Conservation (phyloP, 2,797 vertebrate genomes). For the Gallinago solitaria region DNA sequence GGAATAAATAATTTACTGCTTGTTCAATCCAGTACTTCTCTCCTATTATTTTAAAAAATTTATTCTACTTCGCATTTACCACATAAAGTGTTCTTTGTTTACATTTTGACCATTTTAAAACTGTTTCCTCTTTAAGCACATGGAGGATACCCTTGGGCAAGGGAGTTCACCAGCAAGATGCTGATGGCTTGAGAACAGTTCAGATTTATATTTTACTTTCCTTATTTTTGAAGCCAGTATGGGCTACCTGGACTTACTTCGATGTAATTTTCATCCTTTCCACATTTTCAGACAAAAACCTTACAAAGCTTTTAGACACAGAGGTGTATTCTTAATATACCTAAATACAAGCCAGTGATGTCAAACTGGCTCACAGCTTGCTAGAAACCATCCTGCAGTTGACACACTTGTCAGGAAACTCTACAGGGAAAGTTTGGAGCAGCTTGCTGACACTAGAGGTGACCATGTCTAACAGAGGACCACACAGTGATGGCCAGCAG, state of each 20-base stretch:
- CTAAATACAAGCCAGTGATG: neutral
- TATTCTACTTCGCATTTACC: slow-evolving; percentile 43
- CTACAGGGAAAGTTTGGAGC: neutral
- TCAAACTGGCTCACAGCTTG: neutral
- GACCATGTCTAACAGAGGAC: neutral
- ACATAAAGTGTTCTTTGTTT: slow-evolving; percentile 28
- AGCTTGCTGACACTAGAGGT: neutral
- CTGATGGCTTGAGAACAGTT: neutral
- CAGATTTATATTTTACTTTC: neutral
- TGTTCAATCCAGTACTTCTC: slow-evolving; percentile 66
- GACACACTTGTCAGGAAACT: neutral
- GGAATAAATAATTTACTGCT: slow-evolving; percentile 77
- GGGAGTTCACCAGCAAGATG: neutral
- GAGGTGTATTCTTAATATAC: neutral
- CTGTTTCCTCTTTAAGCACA: neutral
- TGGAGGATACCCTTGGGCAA: neutral
- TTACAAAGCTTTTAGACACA: neutral
- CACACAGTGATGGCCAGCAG: accelerated
- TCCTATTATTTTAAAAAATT: slow-evolving; percentile 67
- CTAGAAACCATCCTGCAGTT: neutral
- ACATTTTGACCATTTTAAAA: neutral
- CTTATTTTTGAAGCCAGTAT: neutral
- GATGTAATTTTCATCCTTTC: neutral
- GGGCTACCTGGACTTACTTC: neutral
- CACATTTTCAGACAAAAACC: neutral